Base-by-base conservation (phyloP, 2,113 vertebrate species). In the Microcebus lehilahytsara region DNA sequence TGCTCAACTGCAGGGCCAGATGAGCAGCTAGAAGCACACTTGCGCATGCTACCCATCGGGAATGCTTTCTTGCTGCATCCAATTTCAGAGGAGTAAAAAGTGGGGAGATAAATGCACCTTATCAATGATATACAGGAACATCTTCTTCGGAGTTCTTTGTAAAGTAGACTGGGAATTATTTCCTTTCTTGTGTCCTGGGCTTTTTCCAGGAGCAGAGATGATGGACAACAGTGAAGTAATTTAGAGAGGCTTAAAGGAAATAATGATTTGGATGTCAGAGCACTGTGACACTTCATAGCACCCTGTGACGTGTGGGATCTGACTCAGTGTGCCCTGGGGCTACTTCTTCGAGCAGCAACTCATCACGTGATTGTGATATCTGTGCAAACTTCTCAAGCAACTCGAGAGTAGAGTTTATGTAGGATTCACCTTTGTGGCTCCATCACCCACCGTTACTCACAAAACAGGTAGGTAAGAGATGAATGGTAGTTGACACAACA, bases 181-280 rank as follows among this genome's bases (percentile, higher is more conserved):
- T 93, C 74, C 69, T 86, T 89, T 81, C 72, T 42, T 42, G 5
- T 51, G 30, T 81, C 53, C 62, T 60, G 6, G n/a, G 17, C 16
- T 89, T 93, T 75, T 84, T 66, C 30, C 30, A 84, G 46, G 23
- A 91, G 62, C 85, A 84, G 66, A 91, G 67, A 53, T 72, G 78
- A 89, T 25, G 22, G 32, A 62, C 37, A 74, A 75, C 42, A 30
- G 53, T 67, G 74, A 95, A 56, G 42, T 84, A 40, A 66, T 79
- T 89, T 69, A 74, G 75, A 83, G 66, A 83, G 77, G 2, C 51
- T 93, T 78, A 79, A 62, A 92, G 74, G 79, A 77, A 95, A 80
- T 9, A 30, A 37, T 25, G 32, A 30, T 42, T 23, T 77, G 51
- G 40, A 32, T 46, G 10, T 51, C n/a, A 58, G 92, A 81, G 34